Evolutionary conservation across 2,888 invertebrate species (phyloP), one percentile per base, ranked within the genome.

Genomic region (Diplolepis rosae): DNA sequence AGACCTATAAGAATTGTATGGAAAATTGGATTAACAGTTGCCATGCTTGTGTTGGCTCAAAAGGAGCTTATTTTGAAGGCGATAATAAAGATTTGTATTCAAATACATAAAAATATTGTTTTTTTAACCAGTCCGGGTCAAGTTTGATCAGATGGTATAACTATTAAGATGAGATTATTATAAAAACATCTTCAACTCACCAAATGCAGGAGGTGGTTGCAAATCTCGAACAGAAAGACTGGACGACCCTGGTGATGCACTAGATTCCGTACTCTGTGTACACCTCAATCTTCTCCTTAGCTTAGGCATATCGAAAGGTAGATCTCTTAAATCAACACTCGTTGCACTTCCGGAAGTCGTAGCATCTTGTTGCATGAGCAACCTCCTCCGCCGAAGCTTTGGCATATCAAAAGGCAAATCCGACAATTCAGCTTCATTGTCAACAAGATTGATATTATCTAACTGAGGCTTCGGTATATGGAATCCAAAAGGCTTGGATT

Each of bases 231-330:
- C 93, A 74, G 95, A 95, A 83, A 95, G 93, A 84, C 95, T 95
- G 27, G 95, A 95, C 18, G 95, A 95, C 56, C 95, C 95, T 83
- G 95, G 95, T 5, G 95, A 95, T 66, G 93, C 93, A 76, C 92
- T 93, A 71, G 93, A 93, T 84, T 95, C 94, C 72, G 92, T 93
- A 80, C 93, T 92, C 82, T 81, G 90, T 78, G 85, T 90, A 87
- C 83, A 93, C 77, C 95, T 92, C 81, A 95, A 89, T 77, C 95
- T 92, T 67, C 96, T 90, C 75, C 95, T 91, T 71, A 96, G 90
- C 89, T 96, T 96, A 32, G 96, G 96, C 96, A 96, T 96, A 87
- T 96, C 96, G 87, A 96, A 96, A 70, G 96, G 96, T 85, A 96
- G 91, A 86, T 96, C 93, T 76, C 94, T 91, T 66, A 96, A 90